A percentile compares a stretch with the other conserved stretches of the same genome.
These are phyloP conservation scores for Enteromius unitaeniatus DNA, from an alignment of 2,797 vertebrate species.

Conservation along the genomic window DNA sequence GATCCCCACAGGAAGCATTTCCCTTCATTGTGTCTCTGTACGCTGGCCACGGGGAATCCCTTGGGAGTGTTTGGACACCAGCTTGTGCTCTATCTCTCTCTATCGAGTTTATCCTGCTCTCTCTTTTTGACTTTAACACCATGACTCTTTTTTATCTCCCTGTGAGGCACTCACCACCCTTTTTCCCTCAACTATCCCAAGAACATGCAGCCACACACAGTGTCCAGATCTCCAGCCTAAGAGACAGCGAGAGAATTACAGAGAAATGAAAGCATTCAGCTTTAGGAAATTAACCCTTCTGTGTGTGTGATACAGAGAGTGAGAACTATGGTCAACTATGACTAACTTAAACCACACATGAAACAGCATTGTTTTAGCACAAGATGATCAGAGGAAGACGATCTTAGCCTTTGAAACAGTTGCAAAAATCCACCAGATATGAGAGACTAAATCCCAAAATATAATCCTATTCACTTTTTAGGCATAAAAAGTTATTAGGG, in stretches of 20 bases:
- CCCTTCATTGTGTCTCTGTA: slow-evolving; percentile 61
- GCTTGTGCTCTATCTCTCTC: slow-evolving; percentile 2
- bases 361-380: not conserved
- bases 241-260: not conserved
- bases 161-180: slow-evolving; percentile 1
- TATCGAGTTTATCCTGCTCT: not conserved
- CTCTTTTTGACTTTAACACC: not conserved
- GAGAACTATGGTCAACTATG: not conserved
- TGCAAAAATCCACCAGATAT: not conserved
- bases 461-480: not conserved
- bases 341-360: not conserved
- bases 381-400: not conserved
- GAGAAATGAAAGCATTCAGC: slow-evolving; percentile 8
- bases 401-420: not conserved
- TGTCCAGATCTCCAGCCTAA: not conserved
- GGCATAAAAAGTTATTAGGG: not conserved
- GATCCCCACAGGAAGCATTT: slow-evolving; percentile 62
- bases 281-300: not conserved
- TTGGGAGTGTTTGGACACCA: slow-evolving; percentile 37
- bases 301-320: not conserved
- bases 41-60: slow-evolving; percentile 41
- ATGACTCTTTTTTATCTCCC: not conserved
- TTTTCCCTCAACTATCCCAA: slow-evolving; percentile 7
- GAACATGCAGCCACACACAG: not conserved
- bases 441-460: not conserved